Conservation (phyloP, 2,113 vertebrate genomes). For the Vicugna pacos region DNA sequence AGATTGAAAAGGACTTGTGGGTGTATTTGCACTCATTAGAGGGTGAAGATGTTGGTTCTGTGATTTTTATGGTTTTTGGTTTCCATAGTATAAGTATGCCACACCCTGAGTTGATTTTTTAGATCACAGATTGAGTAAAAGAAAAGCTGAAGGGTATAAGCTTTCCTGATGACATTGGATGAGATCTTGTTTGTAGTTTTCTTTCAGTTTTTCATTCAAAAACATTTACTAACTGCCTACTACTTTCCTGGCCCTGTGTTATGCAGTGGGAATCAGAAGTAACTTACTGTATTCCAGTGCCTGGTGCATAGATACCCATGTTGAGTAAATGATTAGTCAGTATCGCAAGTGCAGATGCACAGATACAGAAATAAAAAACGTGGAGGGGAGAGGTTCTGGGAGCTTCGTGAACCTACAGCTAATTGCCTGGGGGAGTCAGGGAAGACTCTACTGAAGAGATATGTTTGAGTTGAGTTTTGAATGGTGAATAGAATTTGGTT, state of each 20-base stretch:
- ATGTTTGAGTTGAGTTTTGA: not conserved
- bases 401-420: not conserved
- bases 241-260: not conserved
- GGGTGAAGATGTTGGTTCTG: not conserved
- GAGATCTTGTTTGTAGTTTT: slow-evolving; percentile 32
- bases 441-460: not conserved
- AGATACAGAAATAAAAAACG: not conserved
- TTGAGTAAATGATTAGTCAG: not conserved
- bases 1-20: not conserved
- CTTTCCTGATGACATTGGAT: slow-evolving; percentile 35
- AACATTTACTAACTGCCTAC: not conserved
- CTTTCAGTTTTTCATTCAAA: not conserved
- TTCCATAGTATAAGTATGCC: not conserved
- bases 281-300: not conserved
- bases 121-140: slow-evolving; percentile 14
- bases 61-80: not conserved
- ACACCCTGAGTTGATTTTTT: not conserved
- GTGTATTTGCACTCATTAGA: not conserved
- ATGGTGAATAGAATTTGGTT: not conserved
- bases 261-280: not conserved
- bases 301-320: not conserved
- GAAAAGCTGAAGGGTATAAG: not conserved
- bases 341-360: not conserved
- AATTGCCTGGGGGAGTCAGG: not conserved
- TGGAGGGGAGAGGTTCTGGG: not conserved